phyloP scores from a whole-genome alignment of 2,797 vertebrate genomes.

The Anguilla megastoma region DNA sequence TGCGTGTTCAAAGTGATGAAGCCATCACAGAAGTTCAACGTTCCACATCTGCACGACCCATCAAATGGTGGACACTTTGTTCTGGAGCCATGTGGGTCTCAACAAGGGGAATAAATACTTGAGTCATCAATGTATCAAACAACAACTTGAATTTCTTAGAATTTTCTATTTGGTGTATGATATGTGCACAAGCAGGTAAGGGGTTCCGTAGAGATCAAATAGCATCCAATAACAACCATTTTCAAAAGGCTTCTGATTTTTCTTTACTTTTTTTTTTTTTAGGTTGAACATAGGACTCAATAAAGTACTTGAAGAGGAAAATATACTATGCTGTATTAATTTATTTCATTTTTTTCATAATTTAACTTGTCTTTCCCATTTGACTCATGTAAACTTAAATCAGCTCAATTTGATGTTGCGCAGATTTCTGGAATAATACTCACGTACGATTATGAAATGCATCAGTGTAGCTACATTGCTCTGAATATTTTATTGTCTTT shows the following conservation, averaged over 20 bases:
- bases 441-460: not conserved
- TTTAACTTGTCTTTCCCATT: constrained; percentile 4
- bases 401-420: constrained; percentile 50
- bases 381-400: constrained; percentile 39
- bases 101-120: not conserved
- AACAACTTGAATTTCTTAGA: not conserved
- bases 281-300: not conserved
- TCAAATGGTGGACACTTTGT: not conserved
- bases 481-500: not conserved
- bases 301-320: not conserved
- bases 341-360: not conserved
- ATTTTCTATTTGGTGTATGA: not conserved
- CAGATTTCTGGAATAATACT: constrained; percentile 45
- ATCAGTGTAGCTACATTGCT: not conserved
- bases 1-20: not conserved
- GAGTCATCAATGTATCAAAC: not conserved
- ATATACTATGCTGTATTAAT: not conserved
- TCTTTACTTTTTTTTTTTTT: not conserved
- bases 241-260: constrained; percentile 6
- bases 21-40: not conserved
- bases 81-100: not conserved
- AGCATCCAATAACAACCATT: not conserved
- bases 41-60: not conserved
- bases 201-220: not conserved
- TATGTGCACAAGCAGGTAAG: not conserved